Evolutionary conservation across 2,888 invertebrate species (phyloP), one percentile per base, ranked within the genome.

Genomic region (Trichogramma dendrolimi): DNA sequence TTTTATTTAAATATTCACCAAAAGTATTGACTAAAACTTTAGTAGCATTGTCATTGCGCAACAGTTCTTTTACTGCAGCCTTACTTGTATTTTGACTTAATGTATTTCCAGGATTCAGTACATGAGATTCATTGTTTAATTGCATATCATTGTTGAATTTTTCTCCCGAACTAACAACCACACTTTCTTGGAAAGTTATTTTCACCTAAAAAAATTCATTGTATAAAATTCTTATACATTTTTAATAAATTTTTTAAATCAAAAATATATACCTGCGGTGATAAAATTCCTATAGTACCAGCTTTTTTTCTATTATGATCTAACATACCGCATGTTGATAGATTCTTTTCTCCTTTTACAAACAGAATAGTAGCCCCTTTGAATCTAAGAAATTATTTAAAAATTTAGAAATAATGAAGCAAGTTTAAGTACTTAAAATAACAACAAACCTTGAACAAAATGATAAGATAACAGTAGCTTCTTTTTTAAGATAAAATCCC

Each of bases 401-500:
- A 55, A 42, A 49, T 27, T 57, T 14, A 50, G 14, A 58, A 14
- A 43, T 39, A 10, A 39, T 46, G 46, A 47, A 40, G 42, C 49
- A 57, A 60, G 41, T 57, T 56, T 27, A 27, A 2, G 27, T 1
- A 27, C 27, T 27, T 47, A 4, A 11, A 54, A n/a, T 0, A 50
- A 10, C 27, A 53, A 53, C n/a, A 27, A 85, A 89, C 73, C 89
- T 85, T 8, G 92, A 92, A 75, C 92, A 93, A 51, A 90, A 88
- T 72, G 90, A 89, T 39, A 93, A 80, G 67, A 86, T 85, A 3
- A 93, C 91, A 8, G 84, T 85, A 2, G 92, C 91, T 39, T 91
- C 92, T 78, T 87, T 86, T 55, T 91, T 81, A 53, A 93, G 81
- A 80, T 89, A 92, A 80, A 93, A 92, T 4, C 92, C 92, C 92